phyloP scores from a whole-genome alignment of 2,888 invertebrate genomes.

The Notodromas monacha region DNA sequence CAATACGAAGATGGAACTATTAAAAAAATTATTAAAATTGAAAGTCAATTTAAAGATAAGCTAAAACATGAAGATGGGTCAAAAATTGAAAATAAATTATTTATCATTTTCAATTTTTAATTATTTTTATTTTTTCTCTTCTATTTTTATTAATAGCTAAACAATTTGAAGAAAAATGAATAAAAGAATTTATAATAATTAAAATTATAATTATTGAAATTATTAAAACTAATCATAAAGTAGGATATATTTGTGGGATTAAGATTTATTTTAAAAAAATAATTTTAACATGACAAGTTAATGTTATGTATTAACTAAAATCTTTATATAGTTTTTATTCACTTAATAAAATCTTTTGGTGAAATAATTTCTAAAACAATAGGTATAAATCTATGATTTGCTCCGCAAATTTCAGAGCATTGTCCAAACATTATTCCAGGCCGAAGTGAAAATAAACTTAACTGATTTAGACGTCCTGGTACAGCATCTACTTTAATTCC shows the following conservation, averaged over 20 bases:
- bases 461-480: conserved; percentile 16
- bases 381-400: conserved; percentile 4
- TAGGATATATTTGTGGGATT: conserved; percentile 12
- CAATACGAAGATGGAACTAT: conserved; percentile 4
- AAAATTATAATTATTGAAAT: conserved; percentile 7
- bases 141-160: conserved; percentile 5
- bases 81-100: conserved; percentile 13
- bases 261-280: conserved; percentile 8
- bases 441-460: conserved; percentile 12
- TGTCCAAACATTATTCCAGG: conserved; percentile 16
- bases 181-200: not conserved
- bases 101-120: conserved; percentile 11
- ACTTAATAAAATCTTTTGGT: conserved; percentile 4
- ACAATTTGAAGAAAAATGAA: conserved; percentile 1
- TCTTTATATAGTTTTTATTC: conserved; percentile 5
- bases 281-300: conserved; percentile 12
- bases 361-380: conserved; percentile 4
- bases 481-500: conserved; percentile 16
- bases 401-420: conserved; percentile 18
- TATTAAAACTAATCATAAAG: conserved; percentile 13
- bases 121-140: conserved; percentile 4
- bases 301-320: conserved; percentile 11
- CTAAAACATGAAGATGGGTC: conserved; percentile 17
- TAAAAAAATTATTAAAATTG: conserved; percentile 4
- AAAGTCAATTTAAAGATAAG: conserved; percentile 25